Base-by-base conservation (phyloP, 2,113 vertebrate genomes). In the Anguilla rostrata region DNA sequence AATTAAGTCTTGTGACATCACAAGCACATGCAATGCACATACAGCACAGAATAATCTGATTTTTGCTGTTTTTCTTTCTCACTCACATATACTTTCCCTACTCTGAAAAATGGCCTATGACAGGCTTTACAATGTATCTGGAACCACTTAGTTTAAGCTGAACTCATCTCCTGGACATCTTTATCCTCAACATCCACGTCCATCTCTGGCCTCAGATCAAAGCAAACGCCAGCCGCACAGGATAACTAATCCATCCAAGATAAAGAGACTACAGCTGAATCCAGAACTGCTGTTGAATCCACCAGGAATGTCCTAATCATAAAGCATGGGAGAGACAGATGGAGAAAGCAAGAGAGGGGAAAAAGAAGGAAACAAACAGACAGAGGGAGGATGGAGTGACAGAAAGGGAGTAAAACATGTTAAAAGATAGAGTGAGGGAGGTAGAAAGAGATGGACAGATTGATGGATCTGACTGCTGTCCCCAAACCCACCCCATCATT, bases 1-100 rank as follows among this genome's bases (percentile, higher is more conserved):
- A 86, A 88, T 90, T 89, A 90, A 71, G 84, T 78, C 84, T 89
- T 2, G 56, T 88, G 88, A 90, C 85, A 89, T 89, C 85, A 87
- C 60, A 63, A 82, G 53, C 88, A 88, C 83, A 85, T 87, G 41
- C 75, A 83, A 60, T 80, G 34, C 29, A 39, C 15, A 18, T 18
- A 18, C 63, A 71, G 63, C 7, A 34, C n/a, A 75, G 9, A 2
- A 34, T 75, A 6, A 0, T n/a, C 63, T 1, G 4, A 8, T 75
- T 75, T n/a, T n/a, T 34, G 71, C 26, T 6, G 40, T 39, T 43
- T 46, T 49, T 39, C 83, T 39, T 46, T 39, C 81, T 49, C 81
- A 12, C 26, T 75, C 71, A 75, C 26, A 75, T 12, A 75, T 26
- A 75, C 71, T 75, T 75, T 75, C 29, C n/a, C 29, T 75, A 6